phyloP scores from a whole-genome alignment of 2,113 vertebrate genomes.

The Oryzias woworae region DNA sequence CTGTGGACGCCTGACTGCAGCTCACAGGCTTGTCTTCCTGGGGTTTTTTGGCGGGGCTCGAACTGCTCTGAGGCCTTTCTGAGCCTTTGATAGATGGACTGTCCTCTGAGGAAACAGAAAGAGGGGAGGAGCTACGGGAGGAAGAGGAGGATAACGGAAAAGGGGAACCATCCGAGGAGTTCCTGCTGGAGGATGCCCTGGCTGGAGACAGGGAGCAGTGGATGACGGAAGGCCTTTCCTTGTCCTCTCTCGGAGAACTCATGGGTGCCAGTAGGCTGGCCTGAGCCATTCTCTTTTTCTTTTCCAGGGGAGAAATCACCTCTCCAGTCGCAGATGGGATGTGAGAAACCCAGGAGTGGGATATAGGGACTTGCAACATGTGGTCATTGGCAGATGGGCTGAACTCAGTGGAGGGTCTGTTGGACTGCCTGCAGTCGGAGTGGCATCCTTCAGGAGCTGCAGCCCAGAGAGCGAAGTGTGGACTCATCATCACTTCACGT shows the following conservation, averaged over 20 bases:
- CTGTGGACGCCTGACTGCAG: conserved; percentile 41
- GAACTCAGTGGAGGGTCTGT: conserved; percentile 29
- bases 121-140: conserved; percentile 73
- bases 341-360: conserved; percentile 50
- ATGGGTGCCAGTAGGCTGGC: conserved; percentile 74
- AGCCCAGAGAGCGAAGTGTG: conserved; percentile 54
- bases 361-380: conserved; percentile 64
- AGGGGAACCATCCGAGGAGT: conserved; percentile 75
- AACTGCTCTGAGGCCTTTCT: conserved; percentile 21
- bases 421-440: conserved; percentile 35
- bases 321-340: conserved; percentile 75
- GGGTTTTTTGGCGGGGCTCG: conserved; percentile 24
- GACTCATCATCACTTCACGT: conserved; percentile 49
- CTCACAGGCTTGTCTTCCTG: conserved; percentile 50
- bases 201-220: conserved; percentile 69
- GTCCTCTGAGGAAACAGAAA: conserved; percentile 78
- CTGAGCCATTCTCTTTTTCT: conserved; percentile 92
- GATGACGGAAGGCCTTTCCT: conserved; percentile 77
- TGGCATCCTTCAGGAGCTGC: conserved; percentile 44
- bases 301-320: conserved; percentile 92
- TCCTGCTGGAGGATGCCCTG: conserved; percentile 38
- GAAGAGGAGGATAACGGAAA: conserved; percentile 72
- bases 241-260: conserved; percentile 54
- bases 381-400: conserved; percentile 54
- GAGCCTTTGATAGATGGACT: conserved; percentile 25